phyloP scores from a whole-genome alignment of 2,797 vertebrate genomes.

The Danio choprae region DNA sequence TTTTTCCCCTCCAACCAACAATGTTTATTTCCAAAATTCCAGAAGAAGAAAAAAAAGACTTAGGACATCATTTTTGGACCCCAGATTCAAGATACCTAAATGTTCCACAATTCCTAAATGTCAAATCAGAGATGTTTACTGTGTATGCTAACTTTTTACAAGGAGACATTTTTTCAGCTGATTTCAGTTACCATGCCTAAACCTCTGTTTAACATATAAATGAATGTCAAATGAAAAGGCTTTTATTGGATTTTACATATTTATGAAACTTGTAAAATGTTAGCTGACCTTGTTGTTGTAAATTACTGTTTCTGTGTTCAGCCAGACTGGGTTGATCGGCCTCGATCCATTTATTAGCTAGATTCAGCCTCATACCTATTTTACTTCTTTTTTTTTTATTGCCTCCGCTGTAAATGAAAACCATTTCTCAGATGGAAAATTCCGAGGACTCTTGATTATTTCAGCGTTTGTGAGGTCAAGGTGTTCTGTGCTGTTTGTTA shows the following conservation, averaged over 20 bases:
- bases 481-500: conserved; percentile 1
- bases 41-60: no score
- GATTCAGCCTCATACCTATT: conserved; percentile 10
- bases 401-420: conserved; percentile 20
- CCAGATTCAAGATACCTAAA: no score
- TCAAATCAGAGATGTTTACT: neutral
- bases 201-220: conserved; percentile 44
- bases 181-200: conserved; percentile 5
- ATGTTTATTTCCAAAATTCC: no score
- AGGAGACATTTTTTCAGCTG: neutral
- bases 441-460: conserved; percentile 28
- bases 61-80: no score
- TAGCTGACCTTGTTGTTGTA: conserved; percentile 19
- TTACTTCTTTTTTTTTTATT: conserved; percentile 17
- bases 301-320: neutral
- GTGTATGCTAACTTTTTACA: neutral
- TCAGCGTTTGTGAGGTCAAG: conserved; percentile 23
- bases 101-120: no score
- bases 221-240: conserved; percentile 26
- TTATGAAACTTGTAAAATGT: conserved; percentile 32
- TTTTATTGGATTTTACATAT: conserved; percentile 40
- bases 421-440: conserved; percentile 28
- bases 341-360: conserved; percentile 32
- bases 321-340: conserved; percentile 1
- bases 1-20: no score